Conservation (phyloP, 2,797 vertebrate genomes). For the Hozukius guyotensis region DNA sequence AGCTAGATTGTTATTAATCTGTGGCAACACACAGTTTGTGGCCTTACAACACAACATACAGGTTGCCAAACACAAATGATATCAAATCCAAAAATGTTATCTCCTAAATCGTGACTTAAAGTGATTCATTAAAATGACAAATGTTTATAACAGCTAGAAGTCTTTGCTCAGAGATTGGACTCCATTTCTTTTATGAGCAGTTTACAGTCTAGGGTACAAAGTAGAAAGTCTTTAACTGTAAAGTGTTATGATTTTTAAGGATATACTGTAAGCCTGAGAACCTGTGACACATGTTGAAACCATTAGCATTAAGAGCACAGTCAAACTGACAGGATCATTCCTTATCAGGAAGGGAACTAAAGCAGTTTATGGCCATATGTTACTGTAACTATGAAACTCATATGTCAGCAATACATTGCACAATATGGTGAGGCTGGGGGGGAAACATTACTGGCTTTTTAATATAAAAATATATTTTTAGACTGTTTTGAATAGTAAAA, state of each 20-base stretch:
- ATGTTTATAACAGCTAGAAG: too few relatives aligned
- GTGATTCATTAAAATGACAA: background rate
- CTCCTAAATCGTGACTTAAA: background rate
- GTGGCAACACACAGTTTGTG: background rate
- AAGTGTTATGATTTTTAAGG: background rate
- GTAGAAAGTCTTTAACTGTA: background rate
- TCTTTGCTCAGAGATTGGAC: background rate
- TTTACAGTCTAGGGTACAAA: background rate
- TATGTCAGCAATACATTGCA: background rate
- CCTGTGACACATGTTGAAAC: background rate
- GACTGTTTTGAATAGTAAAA: background rate
- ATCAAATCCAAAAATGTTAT: background rate
- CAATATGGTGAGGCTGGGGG: background rate
- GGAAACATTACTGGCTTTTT: too few relatives aligned
- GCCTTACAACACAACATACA: background rate
- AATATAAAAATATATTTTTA: background rate
- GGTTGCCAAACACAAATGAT: background rate
- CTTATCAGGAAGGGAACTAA: background rate
- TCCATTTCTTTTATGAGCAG: background rate
- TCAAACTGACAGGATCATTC: background rate
- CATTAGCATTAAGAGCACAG: background rate
- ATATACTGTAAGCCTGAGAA: background rate
- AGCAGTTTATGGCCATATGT: background rate
- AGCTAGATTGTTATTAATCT: background rate
- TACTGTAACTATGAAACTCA: background rate